phyloP scores from a whole-genome alignment of 2,797 vertebrate species.

The Propithecus deckenii region DNA sequence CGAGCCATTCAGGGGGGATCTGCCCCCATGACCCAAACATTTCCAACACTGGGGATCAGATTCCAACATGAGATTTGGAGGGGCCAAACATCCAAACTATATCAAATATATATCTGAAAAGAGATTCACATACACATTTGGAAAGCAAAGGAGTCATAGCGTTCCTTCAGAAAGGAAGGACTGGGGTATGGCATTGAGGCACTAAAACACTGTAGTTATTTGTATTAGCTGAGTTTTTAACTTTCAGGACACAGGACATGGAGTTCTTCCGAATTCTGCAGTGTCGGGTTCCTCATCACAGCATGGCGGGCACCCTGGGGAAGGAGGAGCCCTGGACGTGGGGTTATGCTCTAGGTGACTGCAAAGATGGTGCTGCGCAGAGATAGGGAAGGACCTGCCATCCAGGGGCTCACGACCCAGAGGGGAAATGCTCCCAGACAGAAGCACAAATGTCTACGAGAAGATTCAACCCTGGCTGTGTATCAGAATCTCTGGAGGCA shows the following conservation, averaged over 20 bases:
- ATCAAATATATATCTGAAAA: background rate
- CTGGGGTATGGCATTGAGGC: background rate
- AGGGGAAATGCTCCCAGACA: background rate
- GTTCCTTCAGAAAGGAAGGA: background rate
- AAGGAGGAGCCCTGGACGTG: background rate
- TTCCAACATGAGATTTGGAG: background rate
- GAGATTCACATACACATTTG: background rate
- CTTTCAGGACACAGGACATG: background rate
- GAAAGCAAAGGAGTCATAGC: background rate
- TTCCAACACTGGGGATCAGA: background rate
- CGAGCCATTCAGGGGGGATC: background rate
- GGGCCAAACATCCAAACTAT: background rate
- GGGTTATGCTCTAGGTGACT: background rate
- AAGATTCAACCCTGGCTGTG: background rate
- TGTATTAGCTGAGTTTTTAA: background rate
- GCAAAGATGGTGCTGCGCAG: background rate
- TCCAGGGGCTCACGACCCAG: background rate
- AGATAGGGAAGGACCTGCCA: background rate
- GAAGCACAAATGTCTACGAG: background rate
- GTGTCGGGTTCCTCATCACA: background rate
- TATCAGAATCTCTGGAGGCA: background rate
- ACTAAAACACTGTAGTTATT: background rate
- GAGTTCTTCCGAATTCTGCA: background rate
- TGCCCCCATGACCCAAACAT: background rate
- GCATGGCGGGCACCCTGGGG: background rate